Evolutionary conservation across 2,797 vertebrate species (phyloP).

Genomic region (Sarcoramphus papa): DNA sequence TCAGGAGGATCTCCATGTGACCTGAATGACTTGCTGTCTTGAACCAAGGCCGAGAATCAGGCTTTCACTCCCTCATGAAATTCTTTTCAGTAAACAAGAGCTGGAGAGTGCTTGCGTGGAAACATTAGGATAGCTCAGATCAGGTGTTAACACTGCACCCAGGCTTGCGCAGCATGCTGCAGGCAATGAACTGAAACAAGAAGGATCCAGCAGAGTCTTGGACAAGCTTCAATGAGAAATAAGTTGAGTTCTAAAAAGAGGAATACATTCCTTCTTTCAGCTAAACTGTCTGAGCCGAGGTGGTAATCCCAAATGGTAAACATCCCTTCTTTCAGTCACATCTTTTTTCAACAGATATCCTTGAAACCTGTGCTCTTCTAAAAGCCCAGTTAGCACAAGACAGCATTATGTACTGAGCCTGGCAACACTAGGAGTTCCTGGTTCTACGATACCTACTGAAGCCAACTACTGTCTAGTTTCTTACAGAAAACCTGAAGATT

Average conservation of each 20-base stretch:
- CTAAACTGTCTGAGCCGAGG: not conserved
- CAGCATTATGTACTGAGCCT: not conserved
- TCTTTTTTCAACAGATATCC: not conserved
- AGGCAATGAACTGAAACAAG: not conserved
- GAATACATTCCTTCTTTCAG: not conserved
- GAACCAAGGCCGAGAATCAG: not conserved
- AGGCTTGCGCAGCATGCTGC: not conserved
- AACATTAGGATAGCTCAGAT: not conserved
- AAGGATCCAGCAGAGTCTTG: not conserved
- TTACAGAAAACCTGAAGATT: not conserved
- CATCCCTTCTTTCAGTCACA: not conserved
- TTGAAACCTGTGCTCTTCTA: not conserved
- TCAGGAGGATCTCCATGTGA: not conserved
- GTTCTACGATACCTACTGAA: accelerated
- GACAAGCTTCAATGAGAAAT: not conserved
- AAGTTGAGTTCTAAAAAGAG: not conserved
- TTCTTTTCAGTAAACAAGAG: not conserved
- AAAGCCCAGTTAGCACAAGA: not conserved
- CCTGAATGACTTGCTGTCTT: not conserved
- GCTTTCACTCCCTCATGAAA: not conserved
- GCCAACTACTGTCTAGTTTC: not conserved
- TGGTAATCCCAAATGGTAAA: not conserved
- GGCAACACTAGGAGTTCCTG: not conserved
- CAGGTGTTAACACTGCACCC: not conserved
- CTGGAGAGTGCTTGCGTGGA: not conserved